phyloP scores from a whole-genome alignment of 2,888 invertebrate genomes.

The Caenorhabditis doughertyi region DNA sequence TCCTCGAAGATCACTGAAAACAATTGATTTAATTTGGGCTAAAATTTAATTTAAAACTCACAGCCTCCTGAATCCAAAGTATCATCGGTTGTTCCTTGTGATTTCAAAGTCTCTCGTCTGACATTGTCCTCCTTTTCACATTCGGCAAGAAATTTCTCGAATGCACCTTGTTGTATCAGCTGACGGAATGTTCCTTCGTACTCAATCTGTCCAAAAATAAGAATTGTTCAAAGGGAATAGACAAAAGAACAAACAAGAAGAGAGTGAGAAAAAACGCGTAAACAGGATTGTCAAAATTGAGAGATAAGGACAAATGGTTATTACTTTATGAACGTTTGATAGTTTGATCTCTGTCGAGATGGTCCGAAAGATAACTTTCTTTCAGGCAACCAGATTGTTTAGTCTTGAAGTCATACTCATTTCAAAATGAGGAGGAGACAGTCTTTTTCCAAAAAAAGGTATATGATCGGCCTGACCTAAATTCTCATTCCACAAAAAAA shows the following conservation, averaged over 20 bases:
- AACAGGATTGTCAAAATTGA: background rate
- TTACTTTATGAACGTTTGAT: slow-evolving; percentile 27
- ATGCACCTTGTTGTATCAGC: no score
- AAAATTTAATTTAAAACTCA: no score
- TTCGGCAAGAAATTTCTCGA: no score
- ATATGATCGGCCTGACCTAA: slow-evolving; percentile 50
- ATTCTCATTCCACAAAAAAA: slow-evolving; percentile 10
- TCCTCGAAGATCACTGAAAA: no score
- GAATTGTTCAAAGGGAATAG: background rate
- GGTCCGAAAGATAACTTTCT: background rate
- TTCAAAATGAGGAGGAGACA: slow-evolving; percentile 30
- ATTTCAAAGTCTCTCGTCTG: no score
- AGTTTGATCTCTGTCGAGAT: slow-evolving; percentile 28
- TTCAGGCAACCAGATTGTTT: background rate
- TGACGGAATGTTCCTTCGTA: no score
- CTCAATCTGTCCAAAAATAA: no score
- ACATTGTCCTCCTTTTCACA: no score
- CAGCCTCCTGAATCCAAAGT: no score
- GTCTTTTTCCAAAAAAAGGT: slow-evolving; percentile 21
- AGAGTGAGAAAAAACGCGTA: background rate
- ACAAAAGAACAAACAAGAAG: background rate
- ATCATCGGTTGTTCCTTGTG: no score
- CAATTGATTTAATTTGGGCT: no score
- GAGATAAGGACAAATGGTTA: background rate
- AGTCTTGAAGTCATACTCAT: slow-evolving; percentile 21